Conservation (phyloP, 2,888 invertebrate genomes). For the Aquatica leii region DNA sequence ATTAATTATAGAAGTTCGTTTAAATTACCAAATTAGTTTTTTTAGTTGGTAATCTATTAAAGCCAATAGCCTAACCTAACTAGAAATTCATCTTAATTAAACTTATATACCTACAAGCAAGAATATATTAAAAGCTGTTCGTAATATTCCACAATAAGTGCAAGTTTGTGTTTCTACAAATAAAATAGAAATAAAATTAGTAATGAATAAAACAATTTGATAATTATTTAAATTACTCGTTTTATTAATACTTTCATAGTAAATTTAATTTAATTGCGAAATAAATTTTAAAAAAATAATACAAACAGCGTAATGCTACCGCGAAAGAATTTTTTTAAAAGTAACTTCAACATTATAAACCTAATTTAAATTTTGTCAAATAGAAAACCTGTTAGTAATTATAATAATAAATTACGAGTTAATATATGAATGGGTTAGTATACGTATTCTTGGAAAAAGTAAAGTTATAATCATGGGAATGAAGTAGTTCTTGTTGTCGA, state of each 20-base stretch:
- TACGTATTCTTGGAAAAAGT: neutral
- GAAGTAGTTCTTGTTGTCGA: slow-evolving; percentile 5
- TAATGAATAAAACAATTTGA: slow-evolving; percentile 8
- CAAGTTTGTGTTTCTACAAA: slow-evolving; percentile 6
- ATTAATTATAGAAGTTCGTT: slow-evolving; percentile 7
- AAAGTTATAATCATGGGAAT: slow-evolving; percentile 1
- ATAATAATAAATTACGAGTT: neutral
- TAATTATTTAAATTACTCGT: slow-evolving; percentile 3
- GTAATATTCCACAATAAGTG: neutral
- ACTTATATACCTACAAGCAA: neutral
- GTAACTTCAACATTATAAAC: neutral
- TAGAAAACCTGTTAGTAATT: slow-evolving; percentile 6
- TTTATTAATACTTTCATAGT: neutral
- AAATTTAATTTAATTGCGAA: neutral
- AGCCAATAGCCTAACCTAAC: slow-evolving; percentile 4
- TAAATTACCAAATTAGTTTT: slow-evolving; percentile 8
- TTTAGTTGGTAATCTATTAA: slow-evolving; percentile 9
- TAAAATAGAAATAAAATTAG: neutral
- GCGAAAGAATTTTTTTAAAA: neutral
- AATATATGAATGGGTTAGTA: slow-evolving; percentile 4
- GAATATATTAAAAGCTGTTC: neutral
- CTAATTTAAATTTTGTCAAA: slow-evolving; percentile 5
- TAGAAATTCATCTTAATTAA: slow-evolving; percentile 9
- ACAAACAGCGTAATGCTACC: too few relatives aligned
- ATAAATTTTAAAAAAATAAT: neutral